phyloP scores from a whole-genome alignment of 2,113 vertebrate species.

The Sphyrna mokarran region DNA sequence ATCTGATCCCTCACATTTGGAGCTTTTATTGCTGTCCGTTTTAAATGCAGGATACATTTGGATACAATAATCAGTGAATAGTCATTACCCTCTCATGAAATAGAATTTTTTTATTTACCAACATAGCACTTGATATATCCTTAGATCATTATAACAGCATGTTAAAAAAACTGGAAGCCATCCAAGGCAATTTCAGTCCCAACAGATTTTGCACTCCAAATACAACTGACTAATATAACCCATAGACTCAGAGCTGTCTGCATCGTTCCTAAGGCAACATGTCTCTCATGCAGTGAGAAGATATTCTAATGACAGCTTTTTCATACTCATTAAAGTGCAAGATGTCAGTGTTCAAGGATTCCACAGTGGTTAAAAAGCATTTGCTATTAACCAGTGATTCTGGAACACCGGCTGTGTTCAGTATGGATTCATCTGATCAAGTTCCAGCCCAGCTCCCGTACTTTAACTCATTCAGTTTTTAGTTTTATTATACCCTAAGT shows the following conservation, averaged over 20 bases:
- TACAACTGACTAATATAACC: neutral
- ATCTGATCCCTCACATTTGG: neutral
- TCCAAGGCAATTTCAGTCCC: neutral
- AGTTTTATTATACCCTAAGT: neutral
- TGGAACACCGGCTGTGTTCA: neutral
- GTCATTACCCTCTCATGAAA: neutral
- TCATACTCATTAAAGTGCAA: neutral
- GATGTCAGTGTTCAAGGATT: neutral
- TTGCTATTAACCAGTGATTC: neutral
- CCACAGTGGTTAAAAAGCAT: neutral
- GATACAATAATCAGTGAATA: neutral
- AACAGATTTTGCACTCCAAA: neutral
- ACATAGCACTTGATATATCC: neutral
- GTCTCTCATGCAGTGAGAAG: neutral
- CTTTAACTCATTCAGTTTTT: neutral
- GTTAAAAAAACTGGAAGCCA: neutral
- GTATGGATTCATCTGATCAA: neutral
- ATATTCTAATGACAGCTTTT: neutral
- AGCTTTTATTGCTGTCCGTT: neutral
- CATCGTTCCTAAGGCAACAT: constrained; percentile 11
- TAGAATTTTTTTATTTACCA: neutral
- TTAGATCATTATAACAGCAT: neutral
- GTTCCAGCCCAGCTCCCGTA: neutral
- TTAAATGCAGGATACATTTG: neutral
- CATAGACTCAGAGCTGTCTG: neutral